These are phyloP conservation scores for Thaumetopoea pityocampa DNA, from an alignment of 1,140 invertebrate species.

Conservation along the genomic window DNA sequence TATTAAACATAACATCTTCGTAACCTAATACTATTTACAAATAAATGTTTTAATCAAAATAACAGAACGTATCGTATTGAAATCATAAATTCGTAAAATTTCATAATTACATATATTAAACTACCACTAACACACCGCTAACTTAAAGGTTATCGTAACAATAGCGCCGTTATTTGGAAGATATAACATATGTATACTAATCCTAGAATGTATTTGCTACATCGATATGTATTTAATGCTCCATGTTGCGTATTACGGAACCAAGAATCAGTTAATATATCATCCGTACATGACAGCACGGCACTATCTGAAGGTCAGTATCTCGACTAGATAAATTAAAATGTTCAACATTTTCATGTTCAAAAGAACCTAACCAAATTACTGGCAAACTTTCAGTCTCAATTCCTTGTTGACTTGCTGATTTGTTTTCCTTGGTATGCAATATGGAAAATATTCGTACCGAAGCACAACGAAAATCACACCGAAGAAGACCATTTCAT, in stretches of 20 bases:
- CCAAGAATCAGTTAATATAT: slow-evolving; percentile 65
- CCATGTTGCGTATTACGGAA: slow-evolving; percentile 66
- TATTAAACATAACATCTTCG: too few relatives aligned
- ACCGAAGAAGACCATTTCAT: slow-evolving; percentile 34
- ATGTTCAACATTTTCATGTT: too few relatives aligned
- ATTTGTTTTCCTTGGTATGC: slow-evolving; percentile 68
- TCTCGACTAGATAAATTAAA: too few relatives aligned
- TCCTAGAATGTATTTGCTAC: slow-evolving; percentile 58
- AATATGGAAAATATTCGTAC: slow-evolving; percentile 48
- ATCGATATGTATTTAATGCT: slow-evolving; percentile 66
- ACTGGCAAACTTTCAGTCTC: slow-evolving; percentile 44
- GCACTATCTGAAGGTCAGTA: slow-evolving; percentile 58
- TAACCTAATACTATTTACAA: too few relatives aligned
- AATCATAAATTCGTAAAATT: too few relatives aligned
- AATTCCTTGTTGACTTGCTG: slow-evolving; percentile 57
- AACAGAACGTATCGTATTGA: too few relatives aligned
- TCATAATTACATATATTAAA: too few relatives aligned
- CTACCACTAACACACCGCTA: too few relatives aligned
- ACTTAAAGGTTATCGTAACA: slow-evolving; percentile 48
- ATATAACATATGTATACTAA: slow-evolving; percentile 44
- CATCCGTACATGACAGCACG: slow-evolving; percentile 69
- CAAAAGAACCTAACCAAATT: too few relatives aligned
- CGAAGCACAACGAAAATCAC: slow-evolving; percentile 53
- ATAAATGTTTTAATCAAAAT: too few relatives aligned
- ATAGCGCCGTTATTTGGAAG: slow-evolving; percentile 48